Base-by-base conservation (phyloP, 2,113 vertebrate genomes). In the Catharus fuscescens region DNA sequence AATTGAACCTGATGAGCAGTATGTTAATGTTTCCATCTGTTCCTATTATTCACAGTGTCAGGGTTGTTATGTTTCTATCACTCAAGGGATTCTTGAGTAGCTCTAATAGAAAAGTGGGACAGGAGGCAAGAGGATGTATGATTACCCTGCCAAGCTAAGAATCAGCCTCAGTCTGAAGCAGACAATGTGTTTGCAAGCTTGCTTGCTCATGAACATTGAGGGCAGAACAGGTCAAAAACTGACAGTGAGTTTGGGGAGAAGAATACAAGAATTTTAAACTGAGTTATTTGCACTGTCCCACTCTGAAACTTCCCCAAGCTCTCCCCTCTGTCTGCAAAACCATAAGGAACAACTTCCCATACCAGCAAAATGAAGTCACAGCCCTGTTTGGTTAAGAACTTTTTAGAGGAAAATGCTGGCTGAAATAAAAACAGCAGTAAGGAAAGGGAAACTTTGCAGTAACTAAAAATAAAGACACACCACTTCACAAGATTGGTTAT, bases 381-480 rank as follows among this genome's bases (percentile, higher is more conserved):
- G 42, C 18, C 62, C 66, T 61, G 65, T 93, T 97, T 53, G 74
- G 72, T 94, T 80, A 82, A 96, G 76, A 78, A 91, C 70, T 91
- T 97, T 45, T 89, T 94, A 93, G 96, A 96, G 92, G 80, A 96
- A 97, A 96, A 95, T 81, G 80, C 70, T 88, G 65, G 81, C 92
- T 96, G 89, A 97, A 97, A 96, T 96, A 97, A 97, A 97, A 95
- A 91, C 95, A 92, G 50, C 90, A 96, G 69, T 94, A 89, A 97
- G 90, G 97, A 98, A 97, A 98, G 96, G 95, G 97, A 98, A 98
- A 97, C 94, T 97, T 96, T 80, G 91, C 90, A 45, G 53, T 60
- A 93, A 95, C 98, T 99, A 98, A 98, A 99, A 99, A 99, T 99
- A 98, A 97, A 96, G 86, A 59, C 80, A 40, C 38, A 42, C 38